These are phyloP conservation scores for Ochropleura leucogaster DNA, from an alignment of 2,888 invertebrate genomes.

Conservation along the genomic window DNA sequence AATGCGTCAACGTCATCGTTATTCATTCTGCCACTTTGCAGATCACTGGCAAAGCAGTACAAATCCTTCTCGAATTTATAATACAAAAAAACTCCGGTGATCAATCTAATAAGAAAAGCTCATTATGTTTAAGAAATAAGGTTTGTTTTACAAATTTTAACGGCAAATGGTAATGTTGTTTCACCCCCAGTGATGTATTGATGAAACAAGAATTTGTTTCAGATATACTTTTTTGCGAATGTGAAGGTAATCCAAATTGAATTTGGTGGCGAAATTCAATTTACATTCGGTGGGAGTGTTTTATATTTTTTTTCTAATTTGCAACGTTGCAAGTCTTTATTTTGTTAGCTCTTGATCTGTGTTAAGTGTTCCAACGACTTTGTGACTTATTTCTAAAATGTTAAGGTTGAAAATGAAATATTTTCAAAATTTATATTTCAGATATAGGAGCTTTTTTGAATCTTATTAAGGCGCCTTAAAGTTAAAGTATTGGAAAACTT, in stretches of 20 bases:
- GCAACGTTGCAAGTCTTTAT: constrained; percentile 50
- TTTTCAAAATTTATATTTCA: too few species aligned
- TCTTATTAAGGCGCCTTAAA: neutral
- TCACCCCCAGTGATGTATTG: constrained; percentile 60
- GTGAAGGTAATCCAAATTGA: constrained; percentile 75
- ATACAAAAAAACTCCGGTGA: constrained; percentile 43
- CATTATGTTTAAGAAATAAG: constrained; percentile 9
- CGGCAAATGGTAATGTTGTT: constrained; percentile 35
- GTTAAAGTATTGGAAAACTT: neutral
- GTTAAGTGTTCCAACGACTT: constrained; percentile 15
- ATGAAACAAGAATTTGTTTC: constrained; percentile 66
- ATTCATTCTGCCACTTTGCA: constrained; percentile 75
- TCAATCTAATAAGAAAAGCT: neutral
- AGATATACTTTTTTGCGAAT: constrained; percentile 65
- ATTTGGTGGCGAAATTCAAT: constrained; percentile 71
- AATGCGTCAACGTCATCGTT: constrained; percentile 77
- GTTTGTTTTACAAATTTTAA: constrained; percentile 24
- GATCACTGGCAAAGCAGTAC: constrained; percentile 71
- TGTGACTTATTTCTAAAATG: neutral
- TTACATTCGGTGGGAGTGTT: constrained; percentile 68
- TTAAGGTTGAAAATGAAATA: neutral
- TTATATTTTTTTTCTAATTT: constrained; percentile 69
- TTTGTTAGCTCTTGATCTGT: constrained; percentile 36
- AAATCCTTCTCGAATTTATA: constrained; percentile 57
- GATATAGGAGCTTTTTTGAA: neutral